Conservation (phyloP, 2,113 vertebrate species). For the Podarcis muralis region DNA sequence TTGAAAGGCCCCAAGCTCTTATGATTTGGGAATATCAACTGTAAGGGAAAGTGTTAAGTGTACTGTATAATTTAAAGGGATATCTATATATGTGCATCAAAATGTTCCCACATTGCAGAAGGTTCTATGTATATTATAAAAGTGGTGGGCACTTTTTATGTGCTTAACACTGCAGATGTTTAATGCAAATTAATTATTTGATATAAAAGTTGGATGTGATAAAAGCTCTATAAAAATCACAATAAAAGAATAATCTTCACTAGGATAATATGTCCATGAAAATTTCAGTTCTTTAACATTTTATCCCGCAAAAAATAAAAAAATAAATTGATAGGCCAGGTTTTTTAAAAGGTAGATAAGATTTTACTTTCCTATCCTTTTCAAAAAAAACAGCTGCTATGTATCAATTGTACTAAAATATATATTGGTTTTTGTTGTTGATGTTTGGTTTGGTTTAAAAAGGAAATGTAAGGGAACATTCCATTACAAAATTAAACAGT, state of each 20-base stretch:
- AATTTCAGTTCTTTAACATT: not conserved
- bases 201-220: not conserved
- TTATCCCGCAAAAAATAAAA: not conserved
- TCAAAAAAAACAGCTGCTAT: not conserved
- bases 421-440: not conserved
- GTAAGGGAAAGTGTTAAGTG: not conserved
- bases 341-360: not conserved
- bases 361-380: not conserved
- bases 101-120: not conserved
- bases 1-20: not conserved
- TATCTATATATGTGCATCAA: not conserved
- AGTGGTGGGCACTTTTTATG: not conserved
- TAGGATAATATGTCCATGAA: not conserved
- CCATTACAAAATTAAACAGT: not conserved
- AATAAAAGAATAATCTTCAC: not conserved
- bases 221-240: slow-evolving; percentile 1
- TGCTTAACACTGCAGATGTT: not conserved
- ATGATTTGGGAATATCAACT: not conserved
- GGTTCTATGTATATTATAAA: not conserved
- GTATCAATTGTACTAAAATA: not conserved
- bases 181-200: not conserved
- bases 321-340: not conserved
- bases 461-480: not conserved
- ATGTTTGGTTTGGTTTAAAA: too few relatives aligned
- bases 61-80: not conserved